Base-by-base conservation (phyloP, 1,140 invertebrate genomes). In the Coenobita brevimanus region DNA sequence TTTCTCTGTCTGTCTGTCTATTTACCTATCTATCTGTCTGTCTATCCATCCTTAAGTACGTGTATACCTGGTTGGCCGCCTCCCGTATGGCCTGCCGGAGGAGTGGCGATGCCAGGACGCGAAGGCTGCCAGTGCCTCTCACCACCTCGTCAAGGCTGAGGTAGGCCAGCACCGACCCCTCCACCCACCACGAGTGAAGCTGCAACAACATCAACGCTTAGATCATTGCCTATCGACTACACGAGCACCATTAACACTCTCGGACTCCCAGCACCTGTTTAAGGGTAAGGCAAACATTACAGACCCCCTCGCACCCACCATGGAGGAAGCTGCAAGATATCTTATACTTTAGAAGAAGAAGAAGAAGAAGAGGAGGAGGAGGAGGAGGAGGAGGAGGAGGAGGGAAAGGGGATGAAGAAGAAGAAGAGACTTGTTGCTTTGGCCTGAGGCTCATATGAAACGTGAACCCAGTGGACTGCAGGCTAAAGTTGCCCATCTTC, bases 101-200 rank as follows among this genome's bases (percentile, higher is more conserved):
- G 4, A 38, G n/a, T 3, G 82, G 82, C 1, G 69, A 83, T 0
- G 82, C 69, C 46, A 33, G 24, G 30, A 83, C 82, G 46, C 69
- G 43, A 24, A 83, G 13, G 46, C 43, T 57, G 30, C 82, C 82
- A 15, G 46, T 83, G 38, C 82, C 82, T 46, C 24, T 67, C 67
- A 83, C 17, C 82, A 83, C 27, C 43, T 50, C 41, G 82, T 83
- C 82, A 27, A 83, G 13, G 2, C 46, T 73, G 2, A 83, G 46
- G 46, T 83, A 83, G 27, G 82, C 82, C n/a, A 83, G 10, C 36
- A 83, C 24, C 3, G 67, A 60, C 2, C 67, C 33, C 4, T 83
- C 82, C 50, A 83, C 69, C 82, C 82, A 83, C 69, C 43, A 71
- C 3, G 82, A 38, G 62, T 83, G 43, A 17, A 75, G 46, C 82